A percentile compares a stretch with the other conserved stretches of the same genome.
Conservation (phyloP, 2,888 invertebrate species). For the Bimastos eiseni region DNA sequence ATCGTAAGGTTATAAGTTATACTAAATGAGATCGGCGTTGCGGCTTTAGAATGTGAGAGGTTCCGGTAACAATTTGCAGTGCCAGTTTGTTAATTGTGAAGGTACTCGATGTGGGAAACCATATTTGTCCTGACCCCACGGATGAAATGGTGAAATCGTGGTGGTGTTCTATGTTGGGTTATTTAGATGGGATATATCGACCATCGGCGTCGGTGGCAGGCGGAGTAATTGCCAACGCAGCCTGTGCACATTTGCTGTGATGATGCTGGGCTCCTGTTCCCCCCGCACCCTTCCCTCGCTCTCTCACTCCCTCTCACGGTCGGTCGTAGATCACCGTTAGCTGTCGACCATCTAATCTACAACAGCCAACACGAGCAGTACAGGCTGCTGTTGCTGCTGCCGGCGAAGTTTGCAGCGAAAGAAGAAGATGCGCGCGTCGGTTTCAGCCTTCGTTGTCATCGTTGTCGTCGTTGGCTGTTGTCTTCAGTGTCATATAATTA, state of each 20-base stretch:
- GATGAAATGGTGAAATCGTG: neutral
- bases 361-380: neutral
- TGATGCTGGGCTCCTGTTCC: neutral
- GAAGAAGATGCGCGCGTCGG: neutral
- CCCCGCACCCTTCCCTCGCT: neutral
- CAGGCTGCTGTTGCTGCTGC: neutral
- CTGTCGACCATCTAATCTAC: constrained; percentile 2
- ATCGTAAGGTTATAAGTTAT: too few relatives aligned
- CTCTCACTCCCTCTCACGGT: neutral
- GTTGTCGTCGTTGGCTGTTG: neutral
- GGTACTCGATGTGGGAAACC: too few relatives aligned
- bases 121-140: neutral
- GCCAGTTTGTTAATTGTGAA: too few relatives aligned
- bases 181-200: neutral
- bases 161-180: neutral
- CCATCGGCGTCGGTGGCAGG: neutral
- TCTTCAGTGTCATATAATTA: neutral
- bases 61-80: too few relatives aligned
- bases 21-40: too few relatives aligned
- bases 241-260: neutral
- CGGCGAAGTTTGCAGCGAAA: neutral
- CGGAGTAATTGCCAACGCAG: neutral
- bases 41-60: too few relatives aligned
- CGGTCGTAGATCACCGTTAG: constrained; percentile 2
- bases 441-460: neutral